phyloP scores from a whole-genome alignment of 2,797 vertebrate species.

The Channa striata region DNA sequence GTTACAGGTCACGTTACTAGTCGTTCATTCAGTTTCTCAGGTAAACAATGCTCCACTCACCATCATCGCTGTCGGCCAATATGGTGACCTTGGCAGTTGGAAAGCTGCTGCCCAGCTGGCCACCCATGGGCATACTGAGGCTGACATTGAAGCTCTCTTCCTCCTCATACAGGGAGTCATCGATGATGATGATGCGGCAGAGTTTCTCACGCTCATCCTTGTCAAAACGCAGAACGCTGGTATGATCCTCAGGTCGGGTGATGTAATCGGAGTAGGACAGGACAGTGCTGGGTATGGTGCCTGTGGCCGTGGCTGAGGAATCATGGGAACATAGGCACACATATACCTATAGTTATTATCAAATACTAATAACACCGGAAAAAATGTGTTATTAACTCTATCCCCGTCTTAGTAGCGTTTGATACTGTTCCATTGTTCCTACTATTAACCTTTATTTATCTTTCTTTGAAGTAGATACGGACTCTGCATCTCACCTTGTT shows the following conservation, averaged over 20 bases:
- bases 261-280: constrained; percentile 91
- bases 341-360: background rate
- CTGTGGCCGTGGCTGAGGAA: constrained; percentile 84
- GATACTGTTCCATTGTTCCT: no score
- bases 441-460: no score
- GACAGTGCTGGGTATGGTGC: constrained; percentile 85
- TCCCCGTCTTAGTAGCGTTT: no score
- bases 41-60: constrained; percentile 75
- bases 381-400: background rate
- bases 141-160: constrained; percentile 90
- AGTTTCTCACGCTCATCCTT: constrained; percentile 87
- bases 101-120: constrained; percentile 84
- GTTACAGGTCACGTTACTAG: no score
- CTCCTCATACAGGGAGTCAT: constrained; percentile 90
- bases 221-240: constrained; percentile 87
- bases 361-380: background rate
- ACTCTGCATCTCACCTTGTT: constrained; percentile 81
- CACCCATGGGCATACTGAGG: constrained; percentile 89
- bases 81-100: constrained; percentile 85
- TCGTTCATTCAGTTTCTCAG: no score
- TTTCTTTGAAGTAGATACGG: no score
- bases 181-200: constrained; percentile 88
- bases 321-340: constrained; percentile 3
- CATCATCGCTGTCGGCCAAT: constrained; percentile 87
- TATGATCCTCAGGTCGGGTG: constrained; percentile 88